These are phyloP conservation scores for Lysandra bellargus DNA, from an alignment of 2,888 invertebrate genomes.

Conservation along the genomic window DNA sequence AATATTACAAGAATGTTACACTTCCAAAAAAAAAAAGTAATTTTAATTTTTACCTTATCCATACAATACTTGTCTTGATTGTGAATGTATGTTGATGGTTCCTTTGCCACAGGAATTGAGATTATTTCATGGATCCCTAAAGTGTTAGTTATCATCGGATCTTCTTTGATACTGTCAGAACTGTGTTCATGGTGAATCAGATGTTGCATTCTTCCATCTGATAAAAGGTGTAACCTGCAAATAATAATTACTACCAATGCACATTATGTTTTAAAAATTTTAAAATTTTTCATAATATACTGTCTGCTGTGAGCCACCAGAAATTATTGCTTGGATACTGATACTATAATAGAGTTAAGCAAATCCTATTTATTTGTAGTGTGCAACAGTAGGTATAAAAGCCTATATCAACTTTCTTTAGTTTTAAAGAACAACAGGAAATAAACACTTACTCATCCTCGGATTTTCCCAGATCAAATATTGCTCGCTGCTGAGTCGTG, in stretches of 20 bases:
- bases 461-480: constrained; percentile 82
- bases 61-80: constrained; percentile 88
- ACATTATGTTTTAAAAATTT: neutral
- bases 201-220: constrained; percentile 87
- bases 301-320: neutral
- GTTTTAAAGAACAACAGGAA: constrained; percentile 13
- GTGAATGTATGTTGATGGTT: constrained; percentile 85
- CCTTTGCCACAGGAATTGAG: constrained; percentile 69
- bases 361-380: neutral
- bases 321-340: neutral
- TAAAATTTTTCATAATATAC: neutral
- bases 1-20: neutral
- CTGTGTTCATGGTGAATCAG: constrained; percentile 81
- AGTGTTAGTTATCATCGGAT: constrained; percentile 51
- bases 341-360: too few species aligned
- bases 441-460: constrained; percentile 76
- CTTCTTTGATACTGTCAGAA: constrained; percentile 67
- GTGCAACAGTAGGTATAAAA: neutral
- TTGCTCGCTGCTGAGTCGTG: constrained; percentile 84
- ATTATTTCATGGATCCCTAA: constrained; percentile 62
- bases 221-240: constrained; percentile 82
- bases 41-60: constrained; percentile 82
- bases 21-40: neutral
- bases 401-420: neutral
- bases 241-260: neutral